A percentile compares a stretch with the other conserved stretches of the same genome.
These are phyloP conservation scores for Triplophysa siluroides DNA, from an alignment of 2,113 vertebrate species.

Conservation along the genomic window DNA sequence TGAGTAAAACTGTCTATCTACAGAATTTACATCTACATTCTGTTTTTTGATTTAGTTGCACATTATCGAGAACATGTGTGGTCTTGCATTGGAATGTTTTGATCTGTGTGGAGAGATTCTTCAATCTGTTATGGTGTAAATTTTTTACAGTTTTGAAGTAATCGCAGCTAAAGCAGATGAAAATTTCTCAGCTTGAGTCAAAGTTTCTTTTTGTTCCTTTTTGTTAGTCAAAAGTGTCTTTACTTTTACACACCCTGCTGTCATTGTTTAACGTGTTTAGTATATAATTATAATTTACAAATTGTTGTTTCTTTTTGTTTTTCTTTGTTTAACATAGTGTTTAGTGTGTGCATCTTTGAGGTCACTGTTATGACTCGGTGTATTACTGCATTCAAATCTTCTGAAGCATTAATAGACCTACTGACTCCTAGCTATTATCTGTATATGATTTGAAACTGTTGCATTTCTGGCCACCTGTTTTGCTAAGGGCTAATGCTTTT, in stretches of 20 bases:
- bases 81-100: slow-evolving; percentile 69
- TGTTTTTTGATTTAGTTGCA: slow-evolving; percentile 43
- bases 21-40: background rate
- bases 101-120: slow-evolving; percentile 59
- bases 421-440: background rate
- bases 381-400: background rate
- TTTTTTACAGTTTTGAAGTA: background rate
- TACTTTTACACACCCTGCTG: background rate
- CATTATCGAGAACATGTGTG: slow-evolving; percentile 65
- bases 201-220: background rate
- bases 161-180: background rate
- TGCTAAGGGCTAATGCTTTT: slow-evolving; percentile 1
- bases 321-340: background rate
- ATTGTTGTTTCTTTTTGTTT: background rate
- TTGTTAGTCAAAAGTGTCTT: slow-evolving; percentile 1
- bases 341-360: background rate
- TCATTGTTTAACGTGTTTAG: background rate
- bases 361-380: background rate
- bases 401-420: background rate
- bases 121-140: slow-evolving; percentile 36
- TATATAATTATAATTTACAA: background rate
- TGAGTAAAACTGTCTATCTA: slow-evolving; percentile 5
- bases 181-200: background rate
- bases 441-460: slow-evolving; percentile 7
- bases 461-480: slow-evolving; percentile 15